phyloP scores from a whole-genome alignment of 2,797 vertebrate species.

The Basileuterus tristriatus region DNA sequence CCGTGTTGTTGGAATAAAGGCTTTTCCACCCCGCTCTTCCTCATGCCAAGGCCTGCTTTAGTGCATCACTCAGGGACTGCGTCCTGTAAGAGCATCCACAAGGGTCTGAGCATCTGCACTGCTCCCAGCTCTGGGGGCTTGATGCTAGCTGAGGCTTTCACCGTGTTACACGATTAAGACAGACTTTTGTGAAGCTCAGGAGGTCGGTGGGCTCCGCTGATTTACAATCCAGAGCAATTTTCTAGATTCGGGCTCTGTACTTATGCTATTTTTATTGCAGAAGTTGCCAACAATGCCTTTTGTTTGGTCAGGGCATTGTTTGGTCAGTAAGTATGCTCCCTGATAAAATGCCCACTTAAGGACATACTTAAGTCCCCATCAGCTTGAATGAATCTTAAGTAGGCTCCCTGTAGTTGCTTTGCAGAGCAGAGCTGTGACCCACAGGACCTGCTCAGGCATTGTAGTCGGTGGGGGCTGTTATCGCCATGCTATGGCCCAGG shows the following conservation, averaged over 20 bases:
- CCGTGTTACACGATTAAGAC: background rate
- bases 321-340: background rate
- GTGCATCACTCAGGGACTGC: background rate
- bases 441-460: background rate
- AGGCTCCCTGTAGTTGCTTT: background rate
- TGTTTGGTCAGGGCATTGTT: background rate
- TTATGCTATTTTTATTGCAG: background rate
- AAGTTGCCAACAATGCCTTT: background rate
- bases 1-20: fast-evolving
- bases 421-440: background rate
- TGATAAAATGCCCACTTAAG: background rate
- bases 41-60: background rate
- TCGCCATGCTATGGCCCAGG: fast-evolving
- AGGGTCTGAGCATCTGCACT: background rate
- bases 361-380: background rate
- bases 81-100: fast-evolving
- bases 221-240: background rate
- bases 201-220: background rate
- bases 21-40: background rate
- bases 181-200: background rate
- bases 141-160: background rate
- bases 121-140: background rate
- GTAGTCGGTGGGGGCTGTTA: fast-evolving
- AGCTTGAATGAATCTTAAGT: background rate
- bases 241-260: background rate